Conservation (phyloP, 2,888 invertebrate genomes). For the Conops quadrifasciatus region DNA sequence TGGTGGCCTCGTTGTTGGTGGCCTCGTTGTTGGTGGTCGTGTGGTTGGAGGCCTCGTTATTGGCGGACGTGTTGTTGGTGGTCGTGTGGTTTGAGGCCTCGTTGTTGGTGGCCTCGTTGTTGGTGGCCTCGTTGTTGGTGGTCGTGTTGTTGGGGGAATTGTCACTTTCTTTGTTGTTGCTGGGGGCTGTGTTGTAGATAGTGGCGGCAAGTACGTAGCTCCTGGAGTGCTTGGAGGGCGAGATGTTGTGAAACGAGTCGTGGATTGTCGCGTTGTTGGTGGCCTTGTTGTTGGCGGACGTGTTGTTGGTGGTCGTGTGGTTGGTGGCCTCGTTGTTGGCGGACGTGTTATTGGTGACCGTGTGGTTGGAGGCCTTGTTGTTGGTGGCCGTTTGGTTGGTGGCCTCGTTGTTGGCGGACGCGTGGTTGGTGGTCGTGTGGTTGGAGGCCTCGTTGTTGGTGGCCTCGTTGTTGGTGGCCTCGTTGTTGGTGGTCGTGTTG, state of each 20-base stretch:
- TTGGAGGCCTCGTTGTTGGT: constrained; percentile 22
- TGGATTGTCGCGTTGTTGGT: constrained; percentile 36
- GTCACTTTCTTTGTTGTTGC: constrained; percentile 41
- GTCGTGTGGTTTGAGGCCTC: constrained; percentile 26
- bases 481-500: constrained; percentile 28
- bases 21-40: constrained; percentile 29
- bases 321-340: constrained; percentile 21
- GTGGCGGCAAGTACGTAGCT: constrained; percentile 48
- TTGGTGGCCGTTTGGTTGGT: constrained; percentile 17
- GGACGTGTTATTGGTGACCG: constrained; percentile 20
- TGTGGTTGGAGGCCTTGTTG: constrained; percentile 24
- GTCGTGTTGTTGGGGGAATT: constrained; percentile 45
- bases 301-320: constrained; percentile 37
- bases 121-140: constrained; percentile 18
- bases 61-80: constrained; percentile 40
- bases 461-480: background rate
- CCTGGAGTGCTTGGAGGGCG: constrained; percentile 40
- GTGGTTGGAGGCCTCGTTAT: constrained; percentile 28
- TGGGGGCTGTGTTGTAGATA: too few species aligned
- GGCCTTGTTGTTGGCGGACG: constrained; percentile 34
- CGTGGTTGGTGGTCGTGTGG: constrained; percentile 27
- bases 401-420: constrained; percentile 11
- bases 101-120: constrained; percentile 36
- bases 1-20: constrained; percentile 34
- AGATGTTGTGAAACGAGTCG: constrained; percentile 36